Percentiles rank a stretch among this genome's conserved stretches.
Conservation (phyloP, 2,888 invertebrate species). For the Caenorhabditis wallacei region DNA sequence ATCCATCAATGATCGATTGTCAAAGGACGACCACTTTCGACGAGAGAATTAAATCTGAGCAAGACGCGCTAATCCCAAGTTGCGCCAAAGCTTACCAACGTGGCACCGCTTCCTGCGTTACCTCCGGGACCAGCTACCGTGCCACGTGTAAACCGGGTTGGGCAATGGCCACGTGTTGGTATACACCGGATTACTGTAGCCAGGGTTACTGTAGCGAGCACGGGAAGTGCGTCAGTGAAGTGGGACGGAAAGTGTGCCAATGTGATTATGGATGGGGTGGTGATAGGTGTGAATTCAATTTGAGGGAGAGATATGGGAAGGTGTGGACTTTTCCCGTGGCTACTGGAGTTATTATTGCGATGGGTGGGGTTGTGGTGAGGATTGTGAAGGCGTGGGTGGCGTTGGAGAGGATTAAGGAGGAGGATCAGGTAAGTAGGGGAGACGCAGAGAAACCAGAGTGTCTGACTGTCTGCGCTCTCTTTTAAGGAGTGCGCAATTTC, state of each 20-base stretch:
- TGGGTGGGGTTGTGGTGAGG: slow-evolving; percentile 18
- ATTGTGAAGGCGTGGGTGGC: slow-evolving; percentile 3
- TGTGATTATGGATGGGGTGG: slow-evolving; percentile 19
- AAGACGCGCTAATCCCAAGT: slow-evolving; percentile 3
- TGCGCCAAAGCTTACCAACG: slow-evolving; percentile 6
- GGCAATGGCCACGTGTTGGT: slow-evolving; percentile 8
- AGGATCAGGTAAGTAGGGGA: slow-evolving; percentile 6
- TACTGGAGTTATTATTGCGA: slow-evolving; percentile 16
- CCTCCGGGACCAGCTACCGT: too few species aligned
- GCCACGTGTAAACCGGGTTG: slow-evolving; percentile 3
- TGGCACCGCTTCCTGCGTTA: slow-evolving; percentile 8
- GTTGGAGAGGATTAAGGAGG: not conserved
- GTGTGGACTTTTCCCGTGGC: slow-evolving; percentile 14
- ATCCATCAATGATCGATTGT: slow-evolving; percentile 38
- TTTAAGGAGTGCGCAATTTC: too few species aligned
- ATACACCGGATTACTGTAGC: slow-evolving; percentile 21
- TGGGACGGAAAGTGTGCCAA: slow-evolving; percentile 2
- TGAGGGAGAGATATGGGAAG: slow-evolving; percentile 8
- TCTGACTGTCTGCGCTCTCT: too few species aligned
- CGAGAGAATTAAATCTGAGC: not conserved
- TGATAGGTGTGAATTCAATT: slow-evolving; percentile 11
- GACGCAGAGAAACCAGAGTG: too few species aligned
- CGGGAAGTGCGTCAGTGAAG: slow-evolving; percentile 14
- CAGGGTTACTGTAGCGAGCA: slow-evolving; percentile 13
- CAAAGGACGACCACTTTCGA: not conserved